Percentiles rank a stretch among this genome's conserved stretches.
These are phyloP conservation scores for Spinus pinus DNA, from an alignment of 2,797 vertebrate species.

Conservation along the genomic window DNA sequence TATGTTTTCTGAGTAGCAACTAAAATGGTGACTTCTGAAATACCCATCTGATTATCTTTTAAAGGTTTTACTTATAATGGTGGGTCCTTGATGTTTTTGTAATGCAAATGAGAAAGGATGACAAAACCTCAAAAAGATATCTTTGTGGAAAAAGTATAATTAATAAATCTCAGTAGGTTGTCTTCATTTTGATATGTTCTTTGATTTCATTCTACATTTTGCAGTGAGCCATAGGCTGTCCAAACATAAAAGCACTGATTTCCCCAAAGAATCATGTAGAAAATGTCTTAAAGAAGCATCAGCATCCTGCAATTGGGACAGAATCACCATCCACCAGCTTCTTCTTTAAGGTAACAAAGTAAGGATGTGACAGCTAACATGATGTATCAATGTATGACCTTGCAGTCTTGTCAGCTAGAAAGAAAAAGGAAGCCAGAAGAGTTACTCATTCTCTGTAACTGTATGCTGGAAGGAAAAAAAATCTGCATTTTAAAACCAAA, in stretches of 20 bases:
- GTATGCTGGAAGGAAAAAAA: not conserved
- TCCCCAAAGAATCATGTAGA: not conserved
- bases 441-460: not conserved
- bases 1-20: not conserved
- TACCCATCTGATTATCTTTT: constrained; percentile 17
- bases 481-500: not conserved
- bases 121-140: constrained; percentile 31
- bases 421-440: not conserved
- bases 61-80: not conserved
- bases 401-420: not conserved
- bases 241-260: not conserved
- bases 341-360: not conserved
- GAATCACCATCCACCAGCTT: not conserved
- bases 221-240: not conserved
- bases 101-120: constrained; percentile 44
- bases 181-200: constrained; percentile 25
- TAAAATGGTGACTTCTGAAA: constrained; percentile 18
- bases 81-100: constrained; percentile 16
- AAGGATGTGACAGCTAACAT: constrained; percentile 2
- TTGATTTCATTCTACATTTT: constrained; percentile 36
- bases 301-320: not conserved
- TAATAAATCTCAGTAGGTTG: constrained; percentile 7
- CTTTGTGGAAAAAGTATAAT: constrained; percentile 1
- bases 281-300: not conserved
- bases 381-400: not conserved